Percentiles rank a stretch among this genome's conserved stretches.
Conservation (phyloP, 2,797 vertebrate species). For the Threskiornis aethiopicus region DNA sequence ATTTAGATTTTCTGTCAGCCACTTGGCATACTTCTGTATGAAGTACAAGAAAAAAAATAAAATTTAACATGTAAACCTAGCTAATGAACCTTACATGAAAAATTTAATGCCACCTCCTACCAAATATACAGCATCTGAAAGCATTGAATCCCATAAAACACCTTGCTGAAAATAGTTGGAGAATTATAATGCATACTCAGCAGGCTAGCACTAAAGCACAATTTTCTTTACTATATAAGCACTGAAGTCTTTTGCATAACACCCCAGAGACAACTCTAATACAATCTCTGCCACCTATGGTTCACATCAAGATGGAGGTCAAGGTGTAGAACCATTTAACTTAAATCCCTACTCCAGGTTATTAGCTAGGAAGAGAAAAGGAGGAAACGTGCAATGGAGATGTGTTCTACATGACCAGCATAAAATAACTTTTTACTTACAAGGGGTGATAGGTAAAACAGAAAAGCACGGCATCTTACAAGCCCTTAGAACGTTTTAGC, state of each 20-base stretch:
- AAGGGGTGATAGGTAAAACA: conserved; percentile 52
- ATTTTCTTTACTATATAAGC: conserved; percentile 46
- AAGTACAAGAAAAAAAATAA: conserved; percentile 23
- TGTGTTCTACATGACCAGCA: conserved; percentile 38
- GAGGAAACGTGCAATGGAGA: neutral
- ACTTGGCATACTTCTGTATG: neutral
- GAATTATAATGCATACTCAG: conserved; percentile 31
- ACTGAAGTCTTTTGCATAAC: conserved; percentile 60
- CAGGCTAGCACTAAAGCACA: neutral
- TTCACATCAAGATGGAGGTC: conserved; percentile 62
- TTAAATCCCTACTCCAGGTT: conserved; percentile 43
- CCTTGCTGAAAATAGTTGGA: conserved; percentile 34
- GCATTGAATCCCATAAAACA: conserved; percentile 24
- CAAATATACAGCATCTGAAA: neutral
- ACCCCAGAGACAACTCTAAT: conserved; percentile 42
- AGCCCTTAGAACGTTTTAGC: conserved; percentile 26
- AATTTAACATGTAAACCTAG: conserved; percentile 20
- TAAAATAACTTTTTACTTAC: conserved; percentile 45
- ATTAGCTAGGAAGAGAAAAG: conserved; percentile 25
- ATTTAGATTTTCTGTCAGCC: conserved; percentile 31
- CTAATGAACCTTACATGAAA: conserved; percentile 48
- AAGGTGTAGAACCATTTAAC: conserved; percentile 61
- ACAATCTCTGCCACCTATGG: conserved; percentile 31
- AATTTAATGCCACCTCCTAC: conserved; percentile 8
- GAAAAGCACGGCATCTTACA: neutral